phyloP scores from a whole-genome alignment of 2,888 invertebrate genomes.

The Heliconius ethilla region DNA sequence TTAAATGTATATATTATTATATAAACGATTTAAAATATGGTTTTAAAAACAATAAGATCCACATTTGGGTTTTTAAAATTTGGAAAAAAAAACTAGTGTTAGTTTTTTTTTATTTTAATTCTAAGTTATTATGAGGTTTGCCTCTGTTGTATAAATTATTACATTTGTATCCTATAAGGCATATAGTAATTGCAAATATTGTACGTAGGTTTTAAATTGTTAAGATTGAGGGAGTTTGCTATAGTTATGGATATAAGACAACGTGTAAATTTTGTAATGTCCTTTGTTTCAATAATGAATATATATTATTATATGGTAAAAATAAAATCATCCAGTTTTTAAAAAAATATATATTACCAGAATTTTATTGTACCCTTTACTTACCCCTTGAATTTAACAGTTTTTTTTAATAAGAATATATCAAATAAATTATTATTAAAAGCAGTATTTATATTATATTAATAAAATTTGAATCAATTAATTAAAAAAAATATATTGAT shows the following conservation, averaged over 20 bases:
- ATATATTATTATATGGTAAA: conserved; percentile 87
- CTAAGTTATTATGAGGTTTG: conserved; percentile 58
- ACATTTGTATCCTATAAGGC: conserved; percentile 69
- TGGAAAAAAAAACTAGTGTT: conserved; percentile 68
- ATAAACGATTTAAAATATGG: conserved; percentile 51
- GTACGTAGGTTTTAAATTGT: conserved; percentile 80
- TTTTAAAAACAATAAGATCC: conserved; percentile 57
- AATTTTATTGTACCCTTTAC: conserved; percentile 62
- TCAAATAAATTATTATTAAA: background rate
- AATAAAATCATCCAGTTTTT: conserved; percentile 85
- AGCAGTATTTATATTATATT: background rate
- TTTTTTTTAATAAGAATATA: background rate
- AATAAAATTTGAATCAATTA: background rate
- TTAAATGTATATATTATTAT: conserved; percentile 64
- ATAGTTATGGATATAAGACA: conserved; percentile 79
- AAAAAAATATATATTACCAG: conserved; percentile 71
- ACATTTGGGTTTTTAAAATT: conserved; percentile 58
- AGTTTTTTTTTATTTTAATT: conserved; percentile 58
- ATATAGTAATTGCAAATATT: conserved; percentile 79
- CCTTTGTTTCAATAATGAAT: conserved; percentile 87
- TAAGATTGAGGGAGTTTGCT: conserved; percentile 81
- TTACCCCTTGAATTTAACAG: conserved; percentile 24
- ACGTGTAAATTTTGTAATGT: conserved; percentile 89
- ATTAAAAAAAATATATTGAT: background rate
- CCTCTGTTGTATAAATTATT: conserved; percentile 80